Evolutionary conservation across 1,140 invertebrate species (phyloP), one percentile per base, ranked within the genome.

Genomic region (Eriocheir sinensis): DNA sequence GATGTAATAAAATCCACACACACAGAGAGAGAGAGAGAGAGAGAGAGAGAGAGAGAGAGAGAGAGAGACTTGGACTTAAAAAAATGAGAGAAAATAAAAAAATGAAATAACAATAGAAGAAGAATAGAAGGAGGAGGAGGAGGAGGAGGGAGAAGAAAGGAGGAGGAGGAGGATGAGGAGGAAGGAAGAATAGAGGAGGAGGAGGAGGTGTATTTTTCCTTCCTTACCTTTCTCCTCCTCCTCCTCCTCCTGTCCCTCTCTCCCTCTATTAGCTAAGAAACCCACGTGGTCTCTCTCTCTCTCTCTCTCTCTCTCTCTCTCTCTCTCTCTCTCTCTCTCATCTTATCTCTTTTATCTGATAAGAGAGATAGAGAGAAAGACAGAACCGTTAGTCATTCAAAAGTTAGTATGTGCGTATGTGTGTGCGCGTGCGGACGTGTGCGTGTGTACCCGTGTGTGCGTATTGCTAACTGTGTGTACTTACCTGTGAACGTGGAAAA

Each of bases 31-130:
- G 30, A 86, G 34, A 21, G 38, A 38, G 38, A 0, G 17, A 30
- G 38, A 86, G 85, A 30, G 30, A 72, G 53, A 72, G 53, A 72
- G 53, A 72, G 53, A 72, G 53, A 72, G 53, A 72, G 53, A 72
- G 53, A 72, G 53, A 72, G 53, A 72, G 53, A 72, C 12, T 12
- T n/a, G n/a, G n/a, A n/a, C n/a, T n/a, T n/a, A n/a, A n/a, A n/a
- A n/a, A n/a, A n/a, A n/a, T n/a, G n/a, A n/a, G n/a, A n/a, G n/a
- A n/a, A n/a, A n/a, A n/a, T n/a, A n/a, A n/a, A n/a, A n/a, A n/a
- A n/a, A n/a, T n/a, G n/a, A n/a, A n/a, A n/a, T n/a, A n/a, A n/a
- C n/a, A n/a, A n/a, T n/a, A n/a, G n/a, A 27, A 72, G 53, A 72
- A 27, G 27, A 27, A 72, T 12, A 72, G 53, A 72, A 27, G 27